Conservation (phyloP, 2,797 vertebrate genomes). For the Eptatretus atami region DNA sequence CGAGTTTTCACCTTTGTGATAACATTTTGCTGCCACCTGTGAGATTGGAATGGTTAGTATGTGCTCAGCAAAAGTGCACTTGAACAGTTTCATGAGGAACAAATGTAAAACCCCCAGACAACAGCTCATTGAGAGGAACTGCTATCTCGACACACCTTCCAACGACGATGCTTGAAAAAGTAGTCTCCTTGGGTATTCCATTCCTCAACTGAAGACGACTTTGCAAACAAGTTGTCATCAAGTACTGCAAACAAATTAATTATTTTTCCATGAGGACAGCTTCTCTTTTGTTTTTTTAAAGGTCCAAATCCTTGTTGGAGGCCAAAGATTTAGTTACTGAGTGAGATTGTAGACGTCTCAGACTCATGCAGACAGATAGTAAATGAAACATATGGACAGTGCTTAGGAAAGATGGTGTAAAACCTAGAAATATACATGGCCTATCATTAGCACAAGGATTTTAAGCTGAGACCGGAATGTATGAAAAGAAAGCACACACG, state of each 20-base stretch:
- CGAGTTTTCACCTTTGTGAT: constrained; percentile 23
- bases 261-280: neutral
- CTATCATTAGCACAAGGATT: too few species aligned
- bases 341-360: neutral
- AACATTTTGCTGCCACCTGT: constrained; percentile 34
- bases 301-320: too few species aligned
- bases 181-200: constrained; percentile 32
- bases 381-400: neutral
- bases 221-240: constrained; percentile 32
- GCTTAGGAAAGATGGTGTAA: too few species aligned
- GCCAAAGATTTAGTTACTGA: too few species aligned
- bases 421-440: too few species aligned
- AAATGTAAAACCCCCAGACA: too few species aligned
- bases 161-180: constrained; percentile 28
- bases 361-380: constrained; percentile 5
- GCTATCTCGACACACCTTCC: constrained; percentile 18
- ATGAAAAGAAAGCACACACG: too few species aligned
- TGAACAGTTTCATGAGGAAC: too few species aligned
- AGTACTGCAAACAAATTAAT: constrained; percentile 14
- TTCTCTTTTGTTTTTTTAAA: neutral
- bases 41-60: constrained; percentile 8
- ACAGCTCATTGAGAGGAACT: too few species aligned
- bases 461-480: too few species aligned
- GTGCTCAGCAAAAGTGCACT: neutral
- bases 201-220: constrained; percentile 22